Conservation (phyloP, 2,888 invertebrate genomes). For the Mimachlamys varia region DNA sequence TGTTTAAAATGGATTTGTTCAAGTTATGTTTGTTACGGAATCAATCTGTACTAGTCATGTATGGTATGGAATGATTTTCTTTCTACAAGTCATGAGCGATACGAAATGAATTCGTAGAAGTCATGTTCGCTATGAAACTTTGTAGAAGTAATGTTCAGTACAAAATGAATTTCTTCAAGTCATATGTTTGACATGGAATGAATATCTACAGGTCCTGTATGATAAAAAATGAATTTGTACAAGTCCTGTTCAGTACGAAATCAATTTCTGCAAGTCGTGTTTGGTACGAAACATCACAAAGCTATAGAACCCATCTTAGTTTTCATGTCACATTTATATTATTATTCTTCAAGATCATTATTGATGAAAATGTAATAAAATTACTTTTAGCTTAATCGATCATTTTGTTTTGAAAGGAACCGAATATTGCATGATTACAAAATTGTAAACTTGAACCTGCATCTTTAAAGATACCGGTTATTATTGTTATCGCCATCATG, state of each 20-base stretch:
- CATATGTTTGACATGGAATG: neutral
- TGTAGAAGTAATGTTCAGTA: no score
- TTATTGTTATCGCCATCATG: neutral
- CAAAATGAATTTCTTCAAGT: neutral
- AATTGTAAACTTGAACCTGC: neutral
- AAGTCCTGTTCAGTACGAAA: neutral
- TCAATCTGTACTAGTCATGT: neutral
- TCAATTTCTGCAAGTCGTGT: neutral
- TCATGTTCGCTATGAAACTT: neutral
- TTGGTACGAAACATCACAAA: neutral
- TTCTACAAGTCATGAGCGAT: neutral
- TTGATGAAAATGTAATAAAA: neutral
- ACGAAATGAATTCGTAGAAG: neutral
- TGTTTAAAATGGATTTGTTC: neutral
- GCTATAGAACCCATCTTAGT: neutral
- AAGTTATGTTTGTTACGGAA: neutral
- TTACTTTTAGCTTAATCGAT: neutral
- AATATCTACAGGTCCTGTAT: no score
- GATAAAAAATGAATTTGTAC: neutral
- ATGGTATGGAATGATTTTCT: neutral
- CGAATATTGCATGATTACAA: neutral
- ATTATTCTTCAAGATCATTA: neutral
- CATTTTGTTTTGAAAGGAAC: neutral
- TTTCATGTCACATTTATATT: neutral
- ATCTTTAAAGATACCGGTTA: constrained; percentile 15